Evolutionary conservation across 2,113 vertebrate genomes (phyloP).

Genomic region (Microcebus murinus): DNA sequence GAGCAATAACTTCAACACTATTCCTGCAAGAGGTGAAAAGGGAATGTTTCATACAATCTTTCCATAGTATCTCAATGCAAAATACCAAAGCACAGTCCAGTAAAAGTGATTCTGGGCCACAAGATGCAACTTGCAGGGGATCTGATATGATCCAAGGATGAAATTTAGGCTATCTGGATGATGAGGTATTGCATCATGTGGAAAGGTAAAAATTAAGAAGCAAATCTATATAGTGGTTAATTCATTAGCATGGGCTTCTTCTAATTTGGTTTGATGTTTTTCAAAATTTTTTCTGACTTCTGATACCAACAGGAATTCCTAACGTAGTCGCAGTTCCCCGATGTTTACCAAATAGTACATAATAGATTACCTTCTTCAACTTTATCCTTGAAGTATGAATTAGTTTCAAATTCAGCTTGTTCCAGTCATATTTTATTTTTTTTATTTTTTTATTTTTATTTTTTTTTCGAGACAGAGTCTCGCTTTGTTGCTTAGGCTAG

Average conservation of each 20-base stretch:
- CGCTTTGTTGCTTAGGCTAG: too few species aligned
- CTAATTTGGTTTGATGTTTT: neutral
- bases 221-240: neutral
- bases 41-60: neutral
- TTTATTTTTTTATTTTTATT: neutral
- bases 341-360: neutral
- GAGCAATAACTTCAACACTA: neutral
- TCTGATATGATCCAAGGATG: neutral
- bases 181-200: neutral
- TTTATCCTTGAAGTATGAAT: neutral
- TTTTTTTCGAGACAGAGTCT: too few species aligned
- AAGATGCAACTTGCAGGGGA: neutral
- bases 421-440: neutral
- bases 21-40: neutral
- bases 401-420: neutral
- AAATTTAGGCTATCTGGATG: neutral
- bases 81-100: conserved; percentile 3
- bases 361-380: neutral
- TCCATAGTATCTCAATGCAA: neutral
- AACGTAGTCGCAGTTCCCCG: neutral
- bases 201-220: conserved; percentile 9
- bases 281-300: neutral
- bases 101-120: neutral
- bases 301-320: neutral
- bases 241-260: neutral